Conservation (phyloP, 2,797 vertebrate species). For the Emys orbicularis region DNA sequence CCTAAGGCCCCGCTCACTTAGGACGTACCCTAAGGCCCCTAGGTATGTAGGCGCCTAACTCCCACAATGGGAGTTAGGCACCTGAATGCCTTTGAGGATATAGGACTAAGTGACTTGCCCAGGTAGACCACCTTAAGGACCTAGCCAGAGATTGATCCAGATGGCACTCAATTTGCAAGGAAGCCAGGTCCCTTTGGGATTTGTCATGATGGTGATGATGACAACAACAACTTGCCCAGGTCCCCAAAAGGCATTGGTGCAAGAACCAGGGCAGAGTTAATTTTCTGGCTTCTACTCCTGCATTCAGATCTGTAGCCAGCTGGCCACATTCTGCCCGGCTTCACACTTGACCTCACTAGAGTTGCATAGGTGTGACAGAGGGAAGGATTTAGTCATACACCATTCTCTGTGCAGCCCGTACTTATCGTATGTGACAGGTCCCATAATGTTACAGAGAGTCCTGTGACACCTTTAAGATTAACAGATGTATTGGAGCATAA, state of each 20-base stretch:
- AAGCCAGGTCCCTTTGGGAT: background rate
- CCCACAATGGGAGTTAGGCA: background rate
- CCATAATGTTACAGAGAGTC: background rate
- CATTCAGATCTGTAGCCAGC: background rate
- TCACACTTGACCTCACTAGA: background rate
- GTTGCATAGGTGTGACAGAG: background rate
- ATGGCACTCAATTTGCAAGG: background rate
- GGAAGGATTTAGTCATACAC: background rate
- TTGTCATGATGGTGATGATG: background rate
- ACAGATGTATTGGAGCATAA: too few relatives aligned
- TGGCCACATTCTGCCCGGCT: background rate
- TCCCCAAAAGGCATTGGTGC: background rate
- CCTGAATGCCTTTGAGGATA: background rate
- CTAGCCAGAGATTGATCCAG: background rate
- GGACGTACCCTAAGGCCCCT: background rate
- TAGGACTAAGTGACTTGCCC: background rate
- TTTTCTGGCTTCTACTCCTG: background rate
- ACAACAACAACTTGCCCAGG: background rate
- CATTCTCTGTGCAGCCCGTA: background rate
- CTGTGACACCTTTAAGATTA: too few relatives aligned
- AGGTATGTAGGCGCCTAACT: background rate
- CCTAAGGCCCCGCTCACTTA: background rate
- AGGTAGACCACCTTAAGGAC: background rate
- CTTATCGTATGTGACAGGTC: background rate
- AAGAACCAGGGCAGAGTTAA: background rate